Percentiles rank a stretch among this genome's conserved stretches.
Conservation (phyloP, 2,113 vertebrate genomes). For the Clinocottus analis region DNA sequence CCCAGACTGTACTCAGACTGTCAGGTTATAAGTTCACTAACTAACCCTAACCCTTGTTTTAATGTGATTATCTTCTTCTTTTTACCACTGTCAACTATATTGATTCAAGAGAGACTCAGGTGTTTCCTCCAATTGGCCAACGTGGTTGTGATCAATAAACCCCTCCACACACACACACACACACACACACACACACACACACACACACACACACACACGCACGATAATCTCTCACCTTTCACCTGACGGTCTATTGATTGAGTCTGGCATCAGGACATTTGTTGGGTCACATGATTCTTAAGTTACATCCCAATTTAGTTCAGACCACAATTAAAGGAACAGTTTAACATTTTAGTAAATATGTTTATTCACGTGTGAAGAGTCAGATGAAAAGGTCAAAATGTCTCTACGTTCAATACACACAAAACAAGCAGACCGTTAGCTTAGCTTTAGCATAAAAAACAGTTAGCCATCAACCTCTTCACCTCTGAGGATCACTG, state of each 20-base stretch:
- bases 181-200: slow-evolving; percentile 16
- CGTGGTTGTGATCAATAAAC: slow-evolving; percentile 43
- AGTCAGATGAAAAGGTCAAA: no score
- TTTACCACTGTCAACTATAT: slow-evolving; percentile 39
- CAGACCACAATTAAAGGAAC: neutral
- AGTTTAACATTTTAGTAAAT: no score
- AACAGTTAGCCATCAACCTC: no score
- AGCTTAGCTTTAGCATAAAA: no score
- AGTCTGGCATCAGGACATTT: slow-evolving; percentile 57
- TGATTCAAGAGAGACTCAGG: slow-evolving; percentile 64
- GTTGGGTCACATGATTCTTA: neutral
- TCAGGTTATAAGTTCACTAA: slow-evolving; percentile 40
- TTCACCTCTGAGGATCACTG: no score
- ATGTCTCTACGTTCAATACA: no score
- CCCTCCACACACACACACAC: neutral
- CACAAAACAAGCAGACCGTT: no score
- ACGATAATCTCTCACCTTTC: slow-evolving; percentile 57
- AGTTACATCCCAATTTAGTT: neutral
- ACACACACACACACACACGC: slow-evolving; percentile 20
- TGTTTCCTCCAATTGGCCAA: slow-evolving; percentile 28
- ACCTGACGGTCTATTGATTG: slow-evolving; percentile 75
- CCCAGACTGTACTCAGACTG: slow-evolving; percentile 51
- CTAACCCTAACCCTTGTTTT: slow-evolving; percentile 24
- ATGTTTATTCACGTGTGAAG: neutral
- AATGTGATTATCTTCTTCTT: slow-evolving; percentile 29